phyloP scores from a whole-genome alignment of 2,113 vertebrate genomes.

The Pontoporia blainvillei region DNA sequence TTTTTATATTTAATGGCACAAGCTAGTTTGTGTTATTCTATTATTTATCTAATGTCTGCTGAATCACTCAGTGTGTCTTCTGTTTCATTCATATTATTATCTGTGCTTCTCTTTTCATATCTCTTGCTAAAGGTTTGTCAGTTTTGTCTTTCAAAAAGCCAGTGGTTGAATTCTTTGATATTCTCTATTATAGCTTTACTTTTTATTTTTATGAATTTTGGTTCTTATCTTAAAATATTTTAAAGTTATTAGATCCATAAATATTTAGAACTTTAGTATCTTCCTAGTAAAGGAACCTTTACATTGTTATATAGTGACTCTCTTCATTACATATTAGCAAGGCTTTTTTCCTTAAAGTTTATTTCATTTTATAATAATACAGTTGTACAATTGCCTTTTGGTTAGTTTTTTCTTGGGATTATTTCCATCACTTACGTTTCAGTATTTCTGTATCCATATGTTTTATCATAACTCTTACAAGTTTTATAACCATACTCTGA shows the following conservation, averaged over 20 bases:
- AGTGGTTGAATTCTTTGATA: background rate
- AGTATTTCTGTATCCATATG: background rate
- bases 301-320: background rate
- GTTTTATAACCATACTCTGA: background rate
- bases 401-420: background rate
- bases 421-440: background rate
- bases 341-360: background rate
- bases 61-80: background rate
- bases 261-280: background rate
- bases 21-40: background rate
- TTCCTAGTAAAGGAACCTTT: background rate
- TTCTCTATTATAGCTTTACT: background rate
- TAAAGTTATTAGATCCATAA: background rate
- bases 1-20: background rate
- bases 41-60: background rate
- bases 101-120: background rate
- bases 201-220: background rate
- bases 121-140: background rate
- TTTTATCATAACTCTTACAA: background rate
- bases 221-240: background rate
- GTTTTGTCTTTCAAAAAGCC: background rate
- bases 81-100: background rate
- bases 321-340: background rate
- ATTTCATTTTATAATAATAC: background rate
- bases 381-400: background rate